Evolutionary conservation across 2,113 vertebrate species (phyloP), one percentile per base, ranked within the genome.

Genomic region (Phodopus roborovskii): DNA sequence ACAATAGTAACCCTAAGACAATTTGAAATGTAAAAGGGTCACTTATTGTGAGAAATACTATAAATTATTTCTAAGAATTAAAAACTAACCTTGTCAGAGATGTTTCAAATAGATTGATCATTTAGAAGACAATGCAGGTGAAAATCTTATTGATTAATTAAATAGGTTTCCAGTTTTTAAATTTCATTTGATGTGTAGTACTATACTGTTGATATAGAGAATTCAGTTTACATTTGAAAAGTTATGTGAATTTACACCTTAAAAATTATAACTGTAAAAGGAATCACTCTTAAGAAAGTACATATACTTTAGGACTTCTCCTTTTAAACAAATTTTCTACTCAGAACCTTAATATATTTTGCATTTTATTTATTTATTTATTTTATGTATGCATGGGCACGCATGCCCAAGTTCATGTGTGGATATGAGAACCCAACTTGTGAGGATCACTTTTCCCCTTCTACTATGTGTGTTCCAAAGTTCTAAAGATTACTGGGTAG

Each of bases 141-240:
- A 87, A 36, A 48, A 26, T 90, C 50, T 92, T 84, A 64, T 45
- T 92, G 5, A 79, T 71, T 88, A 93, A 89, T 79, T 78, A 8
- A 78, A 10, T n/a, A 66, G 78, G 58, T 62, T 71, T 93, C 85
- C 50, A 88, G 8, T 86, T 91, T 48, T 26, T 95, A 92, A 95
- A 68, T 92, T 86, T 68, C 96, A 78, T 60, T 86, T 62, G 42
- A 81, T 82, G 81, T 95, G 60, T 42, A 88, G 3, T 22, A 94
- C 48, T 7, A 73, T 17, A 87, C 53, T n/a, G 50, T 84, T 93
- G 26, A n/a, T 50, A 71, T 56, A 12, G 11, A 68, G 36, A 82
- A 95, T 87, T 88, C 36, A 71, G 53, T 64, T 84, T 90, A 39
- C 1, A 3, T 48, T 19, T 62, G 48, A 90, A 2, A 53, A 94